These are phyloP conservation scores for Felis chaus DNA, from an alignment of 2,113 vertebrate genomes.

Conservation along the genomic window DNA sequence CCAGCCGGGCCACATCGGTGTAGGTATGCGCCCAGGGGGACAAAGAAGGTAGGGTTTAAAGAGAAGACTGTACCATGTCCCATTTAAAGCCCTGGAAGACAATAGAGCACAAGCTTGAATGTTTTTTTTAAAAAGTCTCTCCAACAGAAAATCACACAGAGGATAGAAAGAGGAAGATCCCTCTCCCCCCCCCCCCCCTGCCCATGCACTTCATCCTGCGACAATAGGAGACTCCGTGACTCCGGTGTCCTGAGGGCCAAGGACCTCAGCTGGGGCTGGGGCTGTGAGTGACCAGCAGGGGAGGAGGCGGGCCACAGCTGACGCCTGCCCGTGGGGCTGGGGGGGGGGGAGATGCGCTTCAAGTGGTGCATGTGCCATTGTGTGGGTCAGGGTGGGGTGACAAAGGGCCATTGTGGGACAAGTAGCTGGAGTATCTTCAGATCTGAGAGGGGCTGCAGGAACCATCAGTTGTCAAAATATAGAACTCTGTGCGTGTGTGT, in stretches of 20 bases:
- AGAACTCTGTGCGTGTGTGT: background rate
- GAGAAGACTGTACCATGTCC: background rate
- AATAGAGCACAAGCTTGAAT: background rate
- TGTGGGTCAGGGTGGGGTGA: background rate
- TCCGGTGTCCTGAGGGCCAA: background rate
- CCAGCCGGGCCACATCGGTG: fast-evolving
- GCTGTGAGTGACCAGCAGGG: background rate
- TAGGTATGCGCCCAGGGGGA: background rate
- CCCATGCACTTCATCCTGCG: background rate
- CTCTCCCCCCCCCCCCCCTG: fast-evolving
- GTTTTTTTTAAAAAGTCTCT: background rate
- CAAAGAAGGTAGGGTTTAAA: background rate
- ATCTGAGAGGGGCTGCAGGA: background rate
- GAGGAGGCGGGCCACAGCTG: background rate
- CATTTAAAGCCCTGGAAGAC: background rate
- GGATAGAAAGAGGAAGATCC: background rate
- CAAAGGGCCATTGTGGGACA: too few species aligned
- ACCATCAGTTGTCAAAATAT: background rate
- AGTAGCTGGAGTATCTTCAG: background rate
- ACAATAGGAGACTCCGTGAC: background rate
- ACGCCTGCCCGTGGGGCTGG: fast-evolving
- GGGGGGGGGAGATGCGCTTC: background rate
- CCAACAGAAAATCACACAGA: background rate
- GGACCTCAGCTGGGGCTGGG: background rate
- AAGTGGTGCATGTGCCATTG: background rate